Evolutionary conservation across 35 echinoderm and acorn worm species (phyloP).

Genomic region (Strongylocentrotus purpuratus): DNA sequence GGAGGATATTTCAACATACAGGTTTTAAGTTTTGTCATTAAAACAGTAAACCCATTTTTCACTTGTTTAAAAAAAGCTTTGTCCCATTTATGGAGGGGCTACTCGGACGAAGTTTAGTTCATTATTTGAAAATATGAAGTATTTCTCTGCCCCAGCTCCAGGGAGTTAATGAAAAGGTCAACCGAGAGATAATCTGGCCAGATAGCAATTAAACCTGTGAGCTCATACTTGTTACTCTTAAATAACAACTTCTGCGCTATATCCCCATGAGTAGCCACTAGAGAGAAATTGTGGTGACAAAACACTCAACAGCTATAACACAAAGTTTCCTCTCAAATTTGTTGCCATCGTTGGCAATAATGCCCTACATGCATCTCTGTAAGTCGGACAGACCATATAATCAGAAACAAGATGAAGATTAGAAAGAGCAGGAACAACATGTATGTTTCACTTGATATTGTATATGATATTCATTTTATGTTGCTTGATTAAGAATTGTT

Average conservation of each 20-base stretch:
- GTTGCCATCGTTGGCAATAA: neutral
- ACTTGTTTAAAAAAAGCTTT: too few species aligned
- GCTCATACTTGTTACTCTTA: constrained; percentile 9
- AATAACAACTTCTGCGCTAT: neutral
- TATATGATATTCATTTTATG: too few species aligned
- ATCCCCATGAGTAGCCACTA: neutral
- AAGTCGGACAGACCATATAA: neutral
- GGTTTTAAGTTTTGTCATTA: neutral
- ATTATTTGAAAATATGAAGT: neutral
- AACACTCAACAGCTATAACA: neutral
- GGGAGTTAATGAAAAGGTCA: neutral
- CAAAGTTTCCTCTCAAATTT: neutral
- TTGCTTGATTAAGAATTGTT: too few species aligned
- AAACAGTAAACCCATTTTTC: too few species aligned
- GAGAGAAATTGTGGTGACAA: neutral
- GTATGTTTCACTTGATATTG: too few species aligned
- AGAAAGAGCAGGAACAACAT: too few species aligned
- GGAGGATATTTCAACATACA: too few species aligned
- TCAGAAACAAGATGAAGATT: too few species aligned
- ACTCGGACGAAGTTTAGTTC: neutral
- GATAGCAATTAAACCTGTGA: constrained; percentile 3
- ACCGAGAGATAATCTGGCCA: neutral
- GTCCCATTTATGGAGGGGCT: neutral
- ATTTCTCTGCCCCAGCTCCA: neutral
- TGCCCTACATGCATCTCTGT: neutral